These are phyloP conservation scores for Leptopilina myrica DNA, from an alignment of 2,888 invertebrate genomes.

Conservation along the genomic window DNA sequence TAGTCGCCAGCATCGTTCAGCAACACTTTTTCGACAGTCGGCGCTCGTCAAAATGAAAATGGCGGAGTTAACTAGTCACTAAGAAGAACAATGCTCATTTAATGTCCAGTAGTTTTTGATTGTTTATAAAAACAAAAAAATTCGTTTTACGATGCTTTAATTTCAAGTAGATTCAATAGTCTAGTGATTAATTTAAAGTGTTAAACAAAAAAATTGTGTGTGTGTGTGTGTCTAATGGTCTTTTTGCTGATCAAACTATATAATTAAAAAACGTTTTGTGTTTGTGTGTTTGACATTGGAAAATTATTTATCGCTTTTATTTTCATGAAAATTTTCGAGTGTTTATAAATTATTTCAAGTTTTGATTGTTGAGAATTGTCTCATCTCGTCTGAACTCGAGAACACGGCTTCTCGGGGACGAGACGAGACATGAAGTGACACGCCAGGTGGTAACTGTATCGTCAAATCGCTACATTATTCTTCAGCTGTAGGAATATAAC, in stretches of 20 bases:
- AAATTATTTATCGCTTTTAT: not conserved
- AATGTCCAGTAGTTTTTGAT: constrained; percentile 57
- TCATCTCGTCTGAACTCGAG: constrained; percentile 29
- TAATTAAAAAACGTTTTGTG: too few relatives aligned
- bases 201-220: too few relatives aligned
- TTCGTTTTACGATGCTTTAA: not conserved
- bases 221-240: too few relatives aligned
- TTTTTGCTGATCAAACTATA: too few relatives aligned
- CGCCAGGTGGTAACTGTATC: constrained; percentile 28
- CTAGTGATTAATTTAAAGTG: not conserved
- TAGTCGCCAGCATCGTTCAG: constrained; percentile 9
- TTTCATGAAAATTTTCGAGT: not conserved
- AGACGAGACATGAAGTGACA: constrained; percentile 41
- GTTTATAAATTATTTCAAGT: not conserved
- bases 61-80: constrained; percentile 71
- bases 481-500: not conserved
- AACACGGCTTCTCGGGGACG: constrained; percentile 48
- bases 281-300: not conserved
- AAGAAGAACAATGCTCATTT: constrained; percentile 65
- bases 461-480: not conserved
- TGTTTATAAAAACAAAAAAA: not conserved
- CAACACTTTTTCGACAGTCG: constrained; percentile 43
- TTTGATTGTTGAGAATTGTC: not conserved
- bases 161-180: not conserved
- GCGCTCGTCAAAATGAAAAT: constrained; percentile 71